phyloP scores from a whole-genome alignment of 2,797 vertebrate species.

The Adelosebastes latens region DNA sequence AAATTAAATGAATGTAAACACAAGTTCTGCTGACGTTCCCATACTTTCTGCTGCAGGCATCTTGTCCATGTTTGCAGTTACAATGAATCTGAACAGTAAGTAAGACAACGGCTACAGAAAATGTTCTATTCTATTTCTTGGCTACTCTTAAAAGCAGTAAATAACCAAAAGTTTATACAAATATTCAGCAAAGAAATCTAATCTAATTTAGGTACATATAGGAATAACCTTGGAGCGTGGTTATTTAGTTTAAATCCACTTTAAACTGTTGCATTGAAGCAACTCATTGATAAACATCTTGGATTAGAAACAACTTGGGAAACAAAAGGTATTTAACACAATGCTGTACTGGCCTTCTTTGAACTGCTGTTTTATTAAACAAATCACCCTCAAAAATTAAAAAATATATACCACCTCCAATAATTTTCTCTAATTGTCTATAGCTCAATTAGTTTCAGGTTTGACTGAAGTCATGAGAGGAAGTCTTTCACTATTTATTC shows the following conservation, averaged over 20 bases:
- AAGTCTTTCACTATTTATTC: not conserved
- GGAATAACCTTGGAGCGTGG: not conserved
- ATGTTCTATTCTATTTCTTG: not conserved
- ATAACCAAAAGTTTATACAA: not conserved
- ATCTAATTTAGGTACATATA: not conserved
- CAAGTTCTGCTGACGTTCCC: not conserved
- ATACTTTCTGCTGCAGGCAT: not conserved
- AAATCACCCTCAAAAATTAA: not conserved
- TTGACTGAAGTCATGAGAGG: not conserved
- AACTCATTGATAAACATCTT: not conserved
- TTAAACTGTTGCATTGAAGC: not conserved
- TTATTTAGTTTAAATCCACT: not conserved
- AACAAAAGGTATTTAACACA: not conserved
- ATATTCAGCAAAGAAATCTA: not conserved
- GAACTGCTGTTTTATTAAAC: not conserved
- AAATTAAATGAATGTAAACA: not conserved
- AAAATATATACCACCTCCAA: not conserved
- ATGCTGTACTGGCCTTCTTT: not conserved
- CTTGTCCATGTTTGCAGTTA: not conserved
- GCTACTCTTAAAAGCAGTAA: not conserved
- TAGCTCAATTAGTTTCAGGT: not conserved
- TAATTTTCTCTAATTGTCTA: not conserved
- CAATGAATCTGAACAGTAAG: not conserved
- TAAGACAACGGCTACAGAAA: not conserved
- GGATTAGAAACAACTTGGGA: not conserved